phyloP scores from a whole-genome alignment of 2,113 vertebrate genomes.

The Cynoglossus semilaevis region DNA sequence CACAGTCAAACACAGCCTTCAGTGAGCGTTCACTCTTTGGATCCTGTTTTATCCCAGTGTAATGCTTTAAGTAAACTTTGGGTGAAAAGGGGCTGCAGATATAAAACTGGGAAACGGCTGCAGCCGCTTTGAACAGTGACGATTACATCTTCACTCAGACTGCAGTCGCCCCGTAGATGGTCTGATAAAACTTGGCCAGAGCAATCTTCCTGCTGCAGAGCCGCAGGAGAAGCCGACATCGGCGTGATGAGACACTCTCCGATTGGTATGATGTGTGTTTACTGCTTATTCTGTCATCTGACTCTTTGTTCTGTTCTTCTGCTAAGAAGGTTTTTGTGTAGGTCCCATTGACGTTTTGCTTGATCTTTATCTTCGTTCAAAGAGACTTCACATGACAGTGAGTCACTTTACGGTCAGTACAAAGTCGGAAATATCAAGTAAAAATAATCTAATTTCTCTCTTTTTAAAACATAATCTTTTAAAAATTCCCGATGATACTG shows the following conservation, averaged over 20 bases:
- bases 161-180: constrained; percentile 20
- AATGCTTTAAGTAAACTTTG: constrained; percentile 47
- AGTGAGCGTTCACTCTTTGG: constrained; percentile 29
- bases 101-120: constrained; percentile 32
- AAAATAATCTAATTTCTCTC: neutral
- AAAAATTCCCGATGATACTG: no score
- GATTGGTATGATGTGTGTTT: constrained; percentile 20
- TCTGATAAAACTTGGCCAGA: constrained; percentile 16
- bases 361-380: constrained; percentile 5
- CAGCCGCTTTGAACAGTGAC: constrained; percentile 37
- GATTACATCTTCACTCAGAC: constrained; percentile 24
- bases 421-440: neutral
- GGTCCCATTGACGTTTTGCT: neutral
- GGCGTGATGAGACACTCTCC: constrained; percentile 23
- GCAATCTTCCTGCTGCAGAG: constrained; percentile 13
- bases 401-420: neutral
- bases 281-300: constrained; percentile 12
- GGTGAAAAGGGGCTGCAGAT: constrained; percentile 10
- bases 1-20: constrained; percentile 45
- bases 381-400: neutral
- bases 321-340: constrained; percentile 2
- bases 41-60: constrained; percentile 44
- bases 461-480: no score
- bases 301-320: neutral
- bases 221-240: constrained; percentile 1